Evolutionary conservation across 2,888 invertebrate genomes (phyloP), one percentile per base, ranked within the genome.

Genomic region (Penaeus monodon): DNA sequence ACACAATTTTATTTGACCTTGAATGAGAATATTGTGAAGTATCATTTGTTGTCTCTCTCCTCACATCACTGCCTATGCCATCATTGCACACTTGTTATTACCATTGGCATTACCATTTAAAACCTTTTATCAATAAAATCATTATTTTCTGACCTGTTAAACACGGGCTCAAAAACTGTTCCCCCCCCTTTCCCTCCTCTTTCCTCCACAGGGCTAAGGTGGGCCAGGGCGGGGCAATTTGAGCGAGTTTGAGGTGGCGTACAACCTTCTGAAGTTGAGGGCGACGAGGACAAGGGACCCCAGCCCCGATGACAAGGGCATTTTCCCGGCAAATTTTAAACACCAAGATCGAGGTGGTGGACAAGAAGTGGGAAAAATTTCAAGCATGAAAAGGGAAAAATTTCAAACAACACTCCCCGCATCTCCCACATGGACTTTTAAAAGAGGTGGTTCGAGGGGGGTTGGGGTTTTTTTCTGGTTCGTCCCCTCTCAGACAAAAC

Each of bases 241-340:
- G 85, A 93, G 98, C 91, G 99, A 99, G 92, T 96, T 99, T 91
- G 98, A 99, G 93, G 95, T 98, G 81, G 99, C 99, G 0, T 99
- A 98, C 93, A 97, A 94, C 91, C 93, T 99, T 91, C 93, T 99
- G 91, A 95, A 96, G 91, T 92, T 78, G 94, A 94, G 91, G 93
- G 94, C 79, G 92, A 91, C 20, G 92, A 92, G 12, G 93, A 93
- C 0, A 92, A 93, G n/a, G 94, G 94, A n/a, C n/a, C 4, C 91
- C 92, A 88, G 93, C 94, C 91, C 96, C 96, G 0, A 93, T 98
- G 98, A 99, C 92, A 93, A 94, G n/a, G n/a, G 29, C 96, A 98
- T 92, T 99, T n/a, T n/a, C n/a, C 99, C 92, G 94, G 95, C 86
- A 96, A 97, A 92, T 93, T 99, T 77, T n/a, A n/a, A 97, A 98